Evolutionary conservation across 2,888 invertebrate genomes (phyloP).

Genomic region (Emmelina monodactyla): DNA sequence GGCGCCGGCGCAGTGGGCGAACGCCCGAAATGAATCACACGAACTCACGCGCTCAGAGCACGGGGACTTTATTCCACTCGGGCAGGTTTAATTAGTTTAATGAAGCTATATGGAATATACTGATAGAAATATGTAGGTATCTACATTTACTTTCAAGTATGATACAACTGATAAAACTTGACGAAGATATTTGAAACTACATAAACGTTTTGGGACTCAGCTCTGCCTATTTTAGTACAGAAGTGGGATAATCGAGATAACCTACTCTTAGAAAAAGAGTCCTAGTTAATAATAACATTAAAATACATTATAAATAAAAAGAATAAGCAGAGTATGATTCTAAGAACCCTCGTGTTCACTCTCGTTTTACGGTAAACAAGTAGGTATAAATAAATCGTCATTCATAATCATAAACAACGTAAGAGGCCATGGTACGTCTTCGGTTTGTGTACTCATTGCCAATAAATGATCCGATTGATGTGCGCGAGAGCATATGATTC

Average conservation of each 20-base stretch:
- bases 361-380: constrained; percentile 2
- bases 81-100: constrained; percentile 16
- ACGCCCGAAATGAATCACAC: constrained; percentile 31
- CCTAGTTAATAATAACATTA: too few species aligned
- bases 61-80: constrained; percentile 17
- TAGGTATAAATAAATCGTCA: constrained; percentile 1
- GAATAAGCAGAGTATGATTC: constrained; percentile 6
- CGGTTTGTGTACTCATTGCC: background rate
- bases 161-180: too few species aligned
- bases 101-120: too few species aligned
- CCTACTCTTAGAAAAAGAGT: too few species aligned
- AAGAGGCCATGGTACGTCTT: background rate
- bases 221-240: too few species aligned
- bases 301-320: too few species aligned
- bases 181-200: too few species aligned
- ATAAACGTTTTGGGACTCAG: too few species aligned
- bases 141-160: too few species aligned
- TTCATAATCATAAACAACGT: constrained; percentile 1
- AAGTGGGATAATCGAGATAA: too few species aligned
- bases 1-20: constrained; percentile 37
- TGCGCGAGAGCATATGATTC: background rate
- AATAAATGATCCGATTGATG: background rate
- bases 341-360: constrained; percentile 7
- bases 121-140: too few species aligned
- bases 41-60: constrained; percentile 19